Evolutionary conservation across 2,797 vertebrate genomes (phyloP), one percentile per base, ranked within the genome.

Genomic region (Chelidonichthys spinosus): DNA sequence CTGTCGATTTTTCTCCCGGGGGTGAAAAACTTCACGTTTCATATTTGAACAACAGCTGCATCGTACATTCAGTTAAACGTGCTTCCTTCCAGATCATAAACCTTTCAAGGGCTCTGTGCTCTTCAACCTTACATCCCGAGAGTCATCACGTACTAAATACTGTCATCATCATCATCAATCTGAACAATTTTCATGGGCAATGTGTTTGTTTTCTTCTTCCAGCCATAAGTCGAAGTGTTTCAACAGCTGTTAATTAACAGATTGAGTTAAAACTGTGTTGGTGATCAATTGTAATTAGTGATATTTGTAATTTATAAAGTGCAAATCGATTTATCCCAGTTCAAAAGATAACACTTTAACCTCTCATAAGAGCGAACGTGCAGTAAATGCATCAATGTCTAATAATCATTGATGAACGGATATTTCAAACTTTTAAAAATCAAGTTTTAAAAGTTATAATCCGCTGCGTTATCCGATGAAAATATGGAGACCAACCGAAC

Each of bases 11-110:
- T 82, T 68, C 65, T 73, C 56, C 7, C 14, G 39, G 75, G 50
- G 44, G 74, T 53, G 59, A 65, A 67, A 71, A 79, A 52, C 39
- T 36, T 59, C 39, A 17, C 37, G 9, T 74, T 65, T 49, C 39
- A 46, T 56, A 73, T 82, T 63, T 64, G n/a, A 53, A 85, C 73
- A 79, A 83, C 84, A 85, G 76, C 84, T 56, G 63, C 75, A 76
- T 52, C 65, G 69, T 76, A 36, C 55, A 82, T 73, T 89, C 79
- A 85, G 81, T 79, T 70, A 25, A 82, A 82, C 72, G 39, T 39
- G 63, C 63, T 50, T 35, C 39, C 36, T 40, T 17, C 46, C 66
- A 79, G 67, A 79, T 78, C 79, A 58, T 55, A 43, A 70, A 82
- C 71, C 73, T 81, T 82, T 62, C 63, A 59, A 76, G 54, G 72